Conservation (phyloP, 2,797 vertebrate species). For the Coregonus sp. region DNA sequence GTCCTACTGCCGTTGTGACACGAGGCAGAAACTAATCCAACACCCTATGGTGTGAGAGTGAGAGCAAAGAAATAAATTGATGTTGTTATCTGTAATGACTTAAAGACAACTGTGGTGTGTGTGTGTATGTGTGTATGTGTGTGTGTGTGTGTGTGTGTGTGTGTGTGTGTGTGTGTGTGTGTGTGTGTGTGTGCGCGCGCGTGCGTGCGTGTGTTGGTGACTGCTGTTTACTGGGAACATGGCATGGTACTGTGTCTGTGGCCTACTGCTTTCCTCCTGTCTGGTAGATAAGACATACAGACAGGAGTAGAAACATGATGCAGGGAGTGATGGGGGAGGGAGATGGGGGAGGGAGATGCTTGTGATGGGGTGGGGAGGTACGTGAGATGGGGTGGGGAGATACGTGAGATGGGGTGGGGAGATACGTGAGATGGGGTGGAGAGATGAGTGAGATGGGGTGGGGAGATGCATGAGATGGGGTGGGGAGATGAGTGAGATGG, state of each 20-base stretch:
- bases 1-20: neutral
- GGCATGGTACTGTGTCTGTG: neutral
- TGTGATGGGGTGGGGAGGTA: no score
- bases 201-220: conserved; percentile 31
- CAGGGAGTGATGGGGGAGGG: no score
- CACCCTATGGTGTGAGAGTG: neutral
- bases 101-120: conserved; percentile 10
- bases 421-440: no score
- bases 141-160: conserved; percentile 23
- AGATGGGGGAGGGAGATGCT: no score
- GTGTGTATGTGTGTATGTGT: conserved; percentile 20
- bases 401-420: no score
- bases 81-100: conserved; percentile 33
- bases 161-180: conserved; percentile 14
- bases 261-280: conserved; percentile 31
- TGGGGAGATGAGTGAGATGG: no score
- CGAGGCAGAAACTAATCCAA: neutral
- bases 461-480: no score
- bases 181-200: conserved; percentile 9
- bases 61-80: neutral
- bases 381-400: no score
- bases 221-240: conserved; percentile 38
- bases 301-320: neutral
- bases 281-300: conserved; percentile 21
- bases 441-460: no score